Base-by-base conservation (phyloP, 1,140 invertebrate species). In the Musca domestica region DNA sequence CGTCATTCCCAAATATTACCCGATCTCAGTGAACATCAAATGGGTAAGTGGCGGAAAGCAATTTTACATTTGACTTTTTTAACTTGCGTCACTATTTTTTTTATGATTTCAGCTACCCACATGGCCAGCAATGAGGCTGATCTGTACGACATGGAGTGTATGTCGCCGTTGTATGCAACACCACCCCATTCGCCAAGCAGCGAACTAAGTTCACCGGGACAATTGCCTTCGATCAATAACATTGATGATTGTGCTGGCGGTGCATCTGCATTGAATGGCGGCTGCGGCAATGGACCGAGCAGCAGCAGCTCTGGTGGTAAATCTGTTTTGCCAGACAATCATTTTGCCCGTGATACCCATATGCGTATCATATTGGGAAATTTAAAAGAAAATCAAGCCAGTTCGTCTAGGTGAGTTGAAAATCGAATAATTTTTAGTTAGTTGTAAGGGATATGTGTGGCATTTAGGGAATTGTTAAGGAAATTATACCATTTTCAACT, bases 281-380 rank as follows among this genome's bases (percentile, higher is more conserved):
- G 17, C 6, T 66, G 66, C 14, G 81, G 49, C 69, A 75, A 41
- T 77, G 75, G 73, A 14, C 69, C 73, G 5, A 73, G 72, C 20
- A 51, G 66, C 46, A 71, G 74, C 41, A 73, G 69, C 17, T 56
- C 66, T 7, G 52, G 69, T 51, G 72, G 72, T 4, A 78, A 78
- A 64, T 70, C 77, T 27, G 67, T 68, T n/a, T 67, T 78, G 48
- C 83, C 84, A 3, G 83, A 88, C 23, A 91, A 93, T 81, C 91
- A 93, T 76, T 94, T 94, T 81, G 91, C 91, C 30, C 85, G 92
- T 9, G 92, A 95, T 80, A 93, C 93, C 9, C 93, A 95, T 73
- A 95, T 95, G 93, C 86, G 92, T 72, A 95, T 95, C 69, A 95
- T 95, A 75, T 82, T 95, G 68, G 93, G 93, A 3, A 81, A 88